A percentile compares a stretch with the other conserved stretches of the same genome.
Conservation (phyloP, 2,797 vertebrate genomes). For the Falco columbarius region DNA sequence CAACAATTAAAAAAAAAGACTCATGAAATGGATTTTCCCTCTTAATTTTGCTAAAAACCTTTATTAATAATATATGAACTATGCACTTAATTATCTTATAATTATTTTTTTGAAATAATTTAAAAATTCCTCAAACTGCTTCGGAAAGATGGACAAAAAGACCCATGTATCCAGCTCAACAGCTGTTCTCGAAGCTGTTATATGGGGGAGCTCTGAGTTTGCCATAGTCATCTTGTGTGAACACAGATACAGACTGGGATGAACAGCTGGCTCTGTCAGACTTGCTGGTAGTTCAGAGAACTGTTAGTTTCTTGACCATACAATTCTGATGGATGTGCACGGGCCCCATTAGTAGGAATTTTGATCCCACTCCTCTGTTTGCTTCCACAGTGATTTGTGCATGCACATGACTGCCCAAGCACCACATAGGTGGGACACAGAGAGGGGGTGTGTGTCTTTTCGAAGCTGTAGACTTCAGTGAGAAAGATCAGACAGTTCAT, state of each 20-base stretch:
- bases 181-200: neutral
- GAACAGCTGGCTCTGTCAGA: neutral
- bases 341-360: neutral
- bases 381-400: neutral
- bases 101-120: neutral
- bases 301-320: neutral
- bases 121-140: neutral
- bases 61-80: neutral
- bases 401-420: fast-evolving
- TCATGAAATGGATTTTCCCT: neutral
- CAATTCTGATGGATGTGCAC: neutral
- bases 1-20: neutral
- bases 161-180: neutral
- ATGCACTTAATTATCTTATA: neutral
- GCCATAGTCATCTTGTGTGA: neutral
- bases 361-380: neutral
- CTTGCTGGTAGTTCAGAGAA: neutral
- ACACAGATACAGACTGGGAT: neutral
- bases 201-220: neutral
- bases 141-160: neutral
- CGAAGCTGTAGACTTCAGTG: neutral
- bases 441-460: neutral
- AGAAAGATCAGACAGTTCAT: neutral
- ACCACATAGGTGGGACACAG: fast-evolving
- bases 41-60: neutral